Conservation (phyloP, 92 coral and sea anemone genomes). For the Isaurus tuberculatus region DNA sequence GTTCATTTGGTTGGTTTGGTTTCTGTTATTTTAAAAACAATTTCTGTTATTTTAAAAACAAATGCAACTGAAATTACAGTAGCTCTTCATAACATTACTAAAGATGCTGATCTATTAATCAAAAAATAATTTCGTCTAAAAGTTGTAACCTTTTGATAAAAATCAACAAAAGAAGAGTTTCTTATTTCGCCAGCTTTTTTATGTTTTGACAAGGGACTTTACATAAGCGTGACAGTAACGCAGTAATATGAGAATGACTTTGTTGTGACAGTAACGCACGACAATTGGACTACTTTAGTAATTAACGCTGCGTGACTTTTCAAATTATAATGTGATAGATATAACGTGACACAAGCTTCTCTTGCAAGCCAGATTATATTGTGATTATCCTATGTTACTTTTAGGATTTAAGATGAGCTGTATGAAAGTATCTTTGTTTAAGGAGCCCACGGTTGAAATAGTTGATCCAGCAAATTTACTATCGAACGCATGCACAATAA, state of each 20-base stretch:
- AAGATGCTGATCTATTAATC: not conserved
- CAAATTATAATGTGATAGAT: too few species aligned
- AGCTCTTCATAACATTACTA: not conserved
- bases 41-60: not conserved
- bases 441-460: conserved; percentile 83
- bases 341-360: too few species aligned
- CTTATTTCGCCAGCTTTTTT: too few species aligned
- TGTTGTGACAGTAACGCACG: too few species aligned
- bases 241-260: too few species aligned
- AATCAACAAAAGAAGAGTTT: too few species aligned
- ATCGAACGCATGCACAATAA: conserved; percentile 70
- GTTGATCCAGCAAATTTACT: conserved; percentile 76
- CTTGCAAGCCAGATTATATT: not conserved
- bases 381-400: not conserved
- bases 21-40: not conserved
- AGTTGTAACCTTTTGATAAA: not conserved
- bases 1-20: not conserved
- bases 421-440: conserved; percentile 80
- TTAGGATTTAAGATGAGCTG: conserved; percentile 96
- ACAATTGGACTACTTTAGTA: too few species aligned
- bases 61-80: not conserved
- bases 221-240: not conserved
- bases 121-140: not conserved
- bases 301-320: too few species aligned
- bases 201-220: too few species aligned